Base-by-base conservation (phyloP, 2,797 vertebrate genomes). In the Peromyscus eremicus region DNA sequence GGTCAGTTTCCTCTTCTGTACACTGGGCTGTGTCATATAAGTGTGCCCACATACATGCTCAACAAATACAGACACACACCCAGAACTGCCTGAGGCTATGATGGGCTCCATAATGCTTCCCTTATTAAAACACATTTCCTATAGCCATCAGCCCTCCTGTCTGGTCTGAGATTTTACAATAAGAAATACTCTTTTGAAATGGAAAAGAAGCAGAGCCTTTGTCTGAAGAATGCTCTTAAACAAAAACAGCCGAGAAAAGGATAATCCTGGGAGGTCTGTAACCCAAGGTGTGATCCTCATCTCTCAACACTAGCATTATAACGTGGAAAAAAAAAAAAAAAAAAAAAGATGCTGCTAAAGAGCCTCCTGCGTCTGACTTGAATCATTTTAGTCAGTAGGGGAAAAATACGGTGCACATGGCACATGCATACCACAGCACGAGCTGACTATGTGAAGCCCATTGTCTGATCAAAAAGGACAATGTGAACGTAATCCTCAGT, bases 151-250 rank as follows among this genome's bases (percentile, higher is more conserved):
- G 79, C 70, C 81, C 68, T 94, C 76, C 66, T 84, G 60, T 76
- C 70, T 91, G 86, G n/a, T 85, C 88, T 83, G 89, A 89, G 88
- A 81, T 87, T 92, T 96, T 71, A 97, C 83, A 97, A 89, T 92
- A 84, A 89, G 89, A 96, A 97, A 92, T 97, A 94, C 92, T 89
- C 89, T 95, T 97, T 96, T 94, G 83, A 97, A 96, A 94, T 96
- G 89, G 75, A 77, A 95, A 97, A 84, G 23, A 95, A 57, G 52
- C 94, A 95, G 70, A 95, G 66, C 70, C 86, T 91, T 96, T 95
- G 86, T 96, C 92, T 94, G 27, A 1, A 96, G 95, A 96, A 89
- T 32, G 82, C 76, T 97, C 86, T 96, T 95, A 95, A 95, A 96
- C 80, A 97, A 97, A 97, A 64, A 96, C 64, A 94, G 90, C 64